Evolutionary conservation across 35 echinoderm and acorn worm genomes (phyloP), one percentile per base, ranked within the genome.

Genomic region (Heliocidaris erythrogramma): DNA sequence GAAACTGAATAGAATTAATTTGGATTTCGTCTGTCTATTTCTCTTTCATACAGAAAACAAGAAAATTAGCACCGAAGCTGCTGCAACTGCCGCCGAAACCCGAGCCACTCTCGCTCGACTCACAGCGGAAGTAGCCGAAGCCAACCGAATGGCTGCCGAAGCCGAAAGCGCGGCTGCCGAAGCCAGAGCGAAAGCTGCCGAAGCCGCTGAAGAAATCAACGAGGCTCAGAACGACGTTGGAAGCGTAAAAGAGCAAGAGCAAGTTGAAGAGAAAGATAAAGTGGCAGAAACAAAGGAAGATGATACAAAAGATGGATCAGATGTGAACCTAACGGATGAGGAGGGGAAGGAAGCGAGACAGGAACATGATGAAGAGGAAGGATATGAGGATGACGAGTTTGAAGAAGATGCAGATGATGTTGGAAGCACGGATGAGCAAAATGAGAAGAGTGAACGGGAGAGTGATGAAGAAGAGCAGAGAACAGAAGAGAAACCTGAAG

Each of bases 111-210:
- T 97, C 47, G 97, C 97, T 2, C 61, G 94, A 61, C 90, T 97
- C 0, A 95, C 95, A 14, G 88, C 96, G 7, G 97, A 97, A 59
- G 97, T 97, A 17, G 69, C 95, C 47, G 88, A 93, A 30, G 95
- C 97, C 4, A 95, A 94, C 32, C 87, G 94, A 52, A 92, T 97
- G 84, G 97, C 97, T 8, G 97, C 97, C 35, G 97, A 97, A 60
- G 97, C 95, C 13, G 97, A 97, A 49, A 85, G 47, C 14, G 97
- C 97, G 0, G 97, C 97, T 30, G 96, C 97, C 18, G 95, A 97
- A 85, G 97, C 97, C 24, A 94, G 95, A 30, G 97, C 94, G 42
- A 94, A 93, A 13, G 97, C 97, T 5, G 95, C 96, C 18, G 94
- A 94, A 31, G 97, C 90, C 4, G 29, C 65, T 12, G 94, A 93